Base-by-base conservation (phyloP, 1,140 invertebrate genomes). In the Dinothrombium tinctorium region DNA sequence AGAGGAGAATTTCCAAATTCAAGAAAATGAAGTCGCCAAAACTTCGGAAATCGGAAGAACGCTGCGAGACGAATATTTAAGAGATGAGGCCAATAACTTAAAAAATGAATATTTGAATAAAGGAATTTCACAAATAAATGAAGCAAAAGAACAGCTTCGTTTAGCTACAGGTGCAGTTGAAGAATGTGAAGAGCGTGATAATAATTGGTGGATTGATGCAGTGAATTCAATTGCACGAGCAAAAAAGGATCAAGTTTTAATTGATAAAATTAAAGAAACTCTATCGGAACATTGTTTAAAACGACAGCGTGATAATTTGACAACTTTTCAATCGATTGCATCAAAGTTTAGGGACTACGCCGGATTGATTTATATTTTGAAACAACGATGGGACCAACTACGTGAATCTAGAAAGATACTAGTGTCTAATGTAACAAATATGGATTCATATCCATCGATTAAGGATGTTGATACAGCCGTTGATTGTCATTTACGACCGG, bases 401-500 rank as follows among this genome's bases (percentile, higher is more conserved):
- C n/a, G n/a, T n/a, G n/a, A n/a, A n/a, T n/a, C n/a, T n/a, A n/a
- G n/a, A n/a, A n/a, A n/a, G n/a, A n/a, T n/a, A n/a, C n/a, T n/a
- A n/a, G n/a, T n/a, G n/a, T n/a, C n/a, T n/a, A n/a, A n/a, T 36
- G 33, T 36, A 22, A 6, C 12, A 21, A 26, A 41, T 4, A 49
- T 70, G 19, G 44, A 54, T 40, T 47, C 42, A 4, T 46, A 50
- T 2, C 51, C 58, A 17, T 52, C 54, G 8, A 43, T 51, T 32
- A 47, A 57, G 8, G 56, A 74, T 17, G 60, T 75, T 14, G 54
- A 62, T 35, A 46, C 50, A 39, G 69, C 73, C 2, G 65, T 69
- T 19, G 58, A 65, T 37, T 78, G 76, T 50, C 76, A 77, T 56
- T 60, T 79, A 28, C 54, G 69, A 33, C 63, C 59, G 11, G 60